A percentile compares a stretch with the other conserved stretches of the same genome.
These are phyloP conservation scores for Rhingia rostrata DNA, from an alignment of 2,888 invertebrate genomes.

Conservation along the genomic window DNA sequence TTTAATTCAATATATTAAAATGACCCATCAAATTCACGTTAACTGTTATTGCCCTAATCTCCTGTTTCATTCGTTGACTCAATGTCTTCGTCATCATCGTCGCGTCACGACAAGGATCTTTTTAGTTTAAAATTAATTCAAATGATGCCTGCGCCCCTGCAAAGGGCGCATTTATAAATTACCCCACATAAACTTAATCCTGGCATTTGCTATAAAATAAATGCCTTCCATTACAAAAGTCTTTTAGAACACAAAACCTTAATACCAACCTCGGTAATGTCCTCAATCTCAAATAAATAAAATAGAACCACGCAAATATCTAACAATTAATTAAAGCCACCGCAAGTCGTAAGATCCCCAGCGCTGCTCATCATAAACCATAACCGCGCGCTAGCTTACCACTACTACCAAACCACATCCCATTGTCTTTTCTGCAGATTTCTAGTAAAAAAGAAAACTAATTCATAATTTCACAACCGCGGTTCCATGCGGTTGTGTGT, in stretches of 20 bases:
- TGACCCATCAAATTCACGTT: too few relatives aligned
- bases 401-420: conserved; percentile 19
- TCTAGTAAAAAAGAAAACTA: conserved; percentile 37
- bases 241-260: conserved; percentile 21
- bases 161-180: conserved; percentile 33
- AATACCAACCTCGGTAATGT: conserved; percentile 5
- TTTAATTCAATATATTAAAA: too few relatives aligned
- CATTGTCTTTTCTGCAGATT: conserved; percentile 50
- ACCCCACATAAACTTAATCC: conserved; percentile 33
- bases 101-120: neutral
- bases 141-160: conserved; percentile 17
- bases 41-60: too few relatives aligned
- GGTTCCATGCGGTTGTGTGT: neutral
- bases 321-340: conserved; percentile 70
- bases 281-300: conserved; percentile 16
- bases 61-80: neutral
- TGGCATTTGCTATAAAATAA: conserved; percentile 22
- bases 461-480: conserved; percentile 31
- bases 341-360: conserved; percentile 51
- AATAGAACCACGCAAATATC: conserved; percentile 44
- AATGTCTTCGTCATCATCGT: neutral
- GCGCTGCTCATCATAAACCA: conserved; percentile 37
- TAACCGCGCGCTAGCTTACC: conserved; percentile 15
- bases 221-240: conserved; percentile 38
- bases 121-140: conserved; percentile 18